Percentiles rank a stretch among this genome's conserved stretches.
These are phyloP conservation scores for Corydoras maculifer DNA, from an alignment of 2,113 vertebrate genomes.

Conservation along the genomic window DNA sequence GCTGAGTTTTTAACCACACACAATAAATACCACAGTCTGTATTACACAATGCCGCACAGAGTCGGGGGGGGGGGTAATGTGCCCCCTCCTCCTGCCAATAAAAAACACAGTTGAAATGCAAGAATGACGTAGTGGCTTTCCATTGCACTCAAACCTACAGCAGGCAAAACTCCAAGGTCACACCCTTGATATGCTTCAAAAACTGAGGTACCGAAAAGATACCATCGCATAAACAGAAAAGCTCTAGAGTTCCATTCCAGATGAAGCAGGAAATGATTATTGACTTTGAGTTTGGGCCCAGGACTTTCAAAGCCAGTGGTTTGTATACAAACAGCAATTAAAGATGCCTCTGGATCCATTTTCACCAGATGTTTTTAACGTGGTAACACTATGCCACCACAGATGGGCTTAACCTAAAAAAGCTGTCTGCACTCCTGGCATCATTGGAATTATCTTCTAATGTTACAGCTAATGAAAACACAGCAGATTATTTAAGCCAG, in stretches of 20 bases:
- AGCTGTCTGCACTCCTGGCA: not conserved
- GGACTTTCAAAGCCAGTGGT: conserved; percentile 30
- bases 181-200: conserved; percentile 34
- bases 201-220: conserved; percentile 39
- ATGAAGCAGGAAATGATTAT: conserved; percentile 43
- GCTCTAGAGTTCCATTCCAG: conserved; percentile 39
- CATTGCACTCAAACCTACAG: conserved; percentile 35
- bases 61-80: not conserved
- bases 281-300: conserved; percentile 40
- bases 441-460: no score
- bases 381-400: not conserved
- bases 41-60: conserved; percentile 1
- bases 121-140: conserved; percentile 27
- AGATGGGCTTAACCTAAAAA: not conserved
- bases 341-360: conserved; percentile 18
- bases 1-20: no score
- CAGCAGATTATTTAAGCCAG: no score
- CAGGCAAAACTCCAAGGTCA: conserved; percentile 26
- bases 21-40: not conserved
- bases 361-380: conserved; percentile 14
- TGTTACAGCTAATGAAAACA: no score
- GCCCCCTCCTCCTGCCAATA: conserved; percentile 16
- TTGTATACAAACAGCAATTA: conserved; percentile 36
- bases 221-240: conserved; percentile 48
- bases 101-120: conserved; percentile 20